A percentile compares a stretch with the other conserved stretches of the same genome.
Evolutionary conservation across 2,113 vertebrate genomes (phyloP).

Genomic region (Agapornis roseicollis): DNA sequence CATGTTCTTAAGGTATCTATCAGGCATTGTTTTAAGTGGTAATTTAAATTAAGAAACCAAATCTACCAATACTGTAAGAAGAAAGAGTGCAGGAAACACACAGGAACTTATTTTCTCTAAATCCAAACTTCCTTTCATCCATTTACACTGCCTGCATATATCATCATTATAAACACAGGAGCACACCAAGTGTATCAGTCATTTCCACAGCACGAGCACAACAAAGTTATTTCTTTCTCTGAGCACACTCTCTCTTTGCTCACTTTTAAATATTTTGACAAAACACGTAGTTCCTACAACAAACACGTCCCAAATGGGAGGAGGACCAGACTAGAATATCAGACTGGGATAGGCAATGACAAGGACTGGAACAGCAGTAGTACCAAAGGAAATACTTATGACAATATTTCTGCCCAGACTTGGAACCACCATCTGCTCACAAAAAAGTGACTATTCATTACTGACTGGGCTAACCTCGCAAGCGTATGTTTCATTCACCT

Average conservation of each 20-base stretch:
- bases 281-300: neutral
- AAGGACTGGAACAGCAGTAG: neutral
- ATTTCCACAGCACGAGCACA: neutral
- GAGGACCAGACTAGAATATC: neutral
- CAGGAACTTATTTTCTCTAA: neutral
- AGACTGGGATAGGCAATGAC: neutral
- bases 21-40: neutral
- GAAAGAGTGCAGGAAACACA: neutral
- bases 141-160: neutral
- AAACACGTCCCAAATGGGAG: neutral
- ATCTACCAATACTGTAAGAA: neutral
- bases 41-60: neutral
- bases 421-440: constrained; percentile 1
- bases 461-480: neutral
- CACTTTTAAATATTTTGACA: constrained; percentile 32
- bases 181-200: neutral
- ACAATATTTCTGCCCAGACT: neutral
- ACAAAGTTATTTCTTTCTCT: neutral
- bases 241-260: neutral
- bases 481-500: neutral
- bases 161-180: neutral
- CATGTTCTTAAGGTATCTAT: neutral
- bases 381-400: neutral
- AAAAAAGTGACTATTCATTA: neutral
- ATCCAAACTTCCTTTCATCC: neutral